Evolutionary conservation across 2,888 invertebrate genomes (phyloP), one percentile per base, ranked within the genome.

Genomic region (Sphaeridia pumilis): DNA sequence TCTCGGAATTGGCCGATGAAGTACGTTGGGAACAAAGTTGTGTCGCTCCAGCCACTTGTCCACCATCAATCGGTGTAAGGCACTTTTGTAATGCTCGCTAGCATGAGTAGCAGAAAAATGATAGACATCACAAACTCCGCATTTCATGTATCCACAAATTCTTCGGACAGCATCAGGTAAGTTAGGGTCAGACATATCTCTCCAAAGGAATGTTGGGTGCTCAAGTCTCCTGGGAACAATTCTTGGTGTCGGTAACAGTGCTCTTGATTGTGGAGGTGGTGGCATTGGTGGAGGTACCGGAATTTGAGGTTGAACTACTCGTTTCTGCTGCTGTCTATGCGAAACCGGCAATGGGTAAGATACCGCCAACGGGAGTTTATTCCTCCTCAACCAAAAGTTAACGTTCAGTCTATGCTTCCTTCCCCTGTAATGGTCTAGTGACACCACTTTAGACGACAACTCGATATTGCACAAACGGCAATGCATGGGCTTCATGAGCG

Each of bases 41-140:
- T 38, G 7, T 5, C 20, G 12, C 38, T 20, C 12, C 46, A 46
- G 24, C 17, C 31, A 46, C 4, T 28, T 31, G 3, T 12, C 28
- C 12, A 46, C 46, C 31, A 21, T 17, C 21, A 25, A 21, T 5
- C 31, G 27, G 31, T 46, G 46, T 20, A 28, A 21, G 12, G 5
- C 4, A 25, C 31, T 31, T 10, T 24, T 27, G 20, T 46, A 46
- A 46, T 46, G 46, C 17, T 46, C 46, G 14, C 21, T n/a, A 4
- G 46, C 46, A 46, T 46, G 46, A 3, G 46, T 46, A 4, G 28
- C 4, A 3, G 46, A 46, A 24, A 46, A 46, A 31, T 46, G 46
- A 12, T 21, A 5, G 2, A 31, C 17, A 20, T 46, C 22, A 25
- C 46, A 46, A 5, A 46, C 3, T 20, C 17, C 3, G 17, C 46